These are phyloP conservation scores for Lasioglossum vierecki DNA, from an alignment of 2,888 invertebrate genomes.

Conservation along the genomic window DNA sequence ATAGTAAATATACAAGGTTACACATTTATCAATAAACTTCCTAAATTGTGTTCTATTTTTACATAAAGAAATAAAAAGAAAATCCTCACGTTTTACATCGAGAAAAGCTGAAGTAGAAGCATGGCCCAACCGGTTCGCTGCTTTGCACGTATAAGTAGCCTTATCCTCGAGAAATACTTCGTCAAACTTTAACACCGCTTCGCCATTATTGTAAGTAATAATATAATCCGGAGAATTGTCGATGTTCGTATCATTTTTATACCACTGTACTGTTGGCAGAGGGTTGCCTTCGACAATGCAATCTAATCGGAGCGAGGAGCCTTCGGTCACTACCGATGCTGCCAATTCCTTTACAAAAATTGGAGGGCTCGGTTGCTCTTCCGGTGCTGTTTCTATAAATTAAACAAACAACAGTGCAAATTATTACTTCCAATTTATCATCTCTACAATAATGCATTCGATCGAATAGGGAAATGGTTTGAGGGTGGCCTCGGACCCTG, in stretches of 20 bases:
- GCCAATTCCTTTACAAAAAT: conserved; percentile 88
- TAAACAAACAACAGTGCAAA: not conserved
- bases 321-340: conserved; percentile 88
- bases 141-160: conserved; percentile 89
- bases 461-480: too few species aligned
- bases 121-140: conserved; percentile 88
- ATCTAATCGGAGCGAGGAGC: conserved; percentile 87
- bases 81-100: conserved; percentile 85
- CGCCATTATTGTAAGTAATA: conserved; percentile 93
- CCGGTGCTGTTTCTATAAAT: conserved; percentile 86
- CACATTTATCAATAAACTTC: not conserved
- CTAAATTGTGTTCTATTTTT: not conserved
- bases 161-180: conserved; percentile 88
- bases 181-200: conserved; percentile 90
- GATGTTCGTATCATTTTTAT: conserved; percentile 88
- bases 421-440: not conserved
- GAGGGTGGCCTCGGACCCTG: too few species aligned
- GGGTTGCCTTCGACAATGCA: conserved; percentile 91
- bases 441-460: too few species aligned
- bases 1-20: not conserved
- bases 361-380: conserved; percentile 88
- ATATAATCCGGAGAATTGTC: conserved; percentile 90
- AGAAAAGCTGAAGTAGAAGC: conserved; percentile 88
- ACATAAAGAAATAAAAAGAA: not conserved
- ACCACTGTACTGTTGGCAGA: conserved; percentile 92